Conservation (phyloP, 35 echinoderm and acorn worm genomes). For the Hemicentrotus pulcherrimus region DNA sequence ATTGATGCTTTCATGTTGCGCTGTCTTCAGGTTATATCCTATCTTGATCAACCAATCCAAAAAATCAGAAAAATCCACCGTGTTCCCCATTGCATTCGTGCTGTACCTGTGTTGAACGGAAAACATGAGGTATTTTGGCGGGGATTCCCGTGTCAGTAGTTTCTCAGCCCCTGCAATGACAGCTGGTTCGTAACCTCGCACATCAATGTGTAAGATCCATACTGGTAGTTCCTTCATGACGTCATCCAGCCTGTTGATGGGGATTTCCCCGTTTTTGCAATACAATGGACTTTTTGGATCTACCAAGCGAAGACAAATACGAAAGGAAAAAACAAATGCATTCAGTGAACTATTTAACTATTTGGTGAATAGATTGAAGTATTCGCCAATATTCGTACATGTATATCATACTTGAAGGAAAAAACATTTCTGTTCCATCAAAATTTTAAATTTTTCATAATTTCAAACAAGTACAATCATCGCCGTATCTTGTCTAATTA, state of each 20-base stretch:
- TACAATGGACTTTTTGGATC: constrained; percentile 22
- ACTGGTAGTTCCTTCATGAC: constrained; percentile 48
- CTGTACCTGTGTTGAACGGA: constrained; percentile 40
- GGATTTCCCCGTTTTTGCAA: constrained; percentile 38
- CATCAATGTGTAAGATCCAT: constrained; percentile 57
- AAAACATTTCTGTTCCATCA: too few relatives aligned
- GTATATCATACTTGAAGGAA: too few relatives aligned
- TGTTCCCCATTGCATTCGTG: constrained; percentile 30
- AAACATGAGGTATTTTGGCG: constrained; percentile 57
- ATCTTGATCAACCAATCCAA: constrained; percentile 54
- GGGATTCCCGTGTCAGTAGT: constrained; percentile 38
- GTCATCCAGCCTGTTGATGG: constrained; percentile 46
- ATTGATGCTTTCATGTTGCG: constrained; percentile 44
- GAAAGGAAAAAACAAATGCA: not conserved
- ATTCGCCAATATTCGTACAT: too few relatives aligned
- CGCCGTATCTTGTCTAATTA: too few relatives aligned
- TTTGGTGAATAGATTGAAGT: too few relatives aligned
- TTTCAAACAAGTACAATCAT: too few relatives aligned
- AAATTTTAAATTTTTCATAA: too few relatives aligned
- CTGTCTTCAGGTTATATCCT: constrained; percentile 50
- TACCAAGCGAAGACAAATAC: not conserved
- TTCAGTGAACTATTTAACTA: not conserved
- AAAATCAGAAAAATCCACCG: constrained; percentile 35
- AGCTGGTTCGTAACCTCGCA: constrained; percentile 56
- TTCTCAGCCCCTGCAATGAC: constrained; percentile 49